Percentiles rank a stretch among this genome's conserved stretches.
These are phyloP conservation scores for Tryphoninae sp. DNA, from an alignment of 2,888 invertebrate genomes.

Conservation along the genomic window DNA sequence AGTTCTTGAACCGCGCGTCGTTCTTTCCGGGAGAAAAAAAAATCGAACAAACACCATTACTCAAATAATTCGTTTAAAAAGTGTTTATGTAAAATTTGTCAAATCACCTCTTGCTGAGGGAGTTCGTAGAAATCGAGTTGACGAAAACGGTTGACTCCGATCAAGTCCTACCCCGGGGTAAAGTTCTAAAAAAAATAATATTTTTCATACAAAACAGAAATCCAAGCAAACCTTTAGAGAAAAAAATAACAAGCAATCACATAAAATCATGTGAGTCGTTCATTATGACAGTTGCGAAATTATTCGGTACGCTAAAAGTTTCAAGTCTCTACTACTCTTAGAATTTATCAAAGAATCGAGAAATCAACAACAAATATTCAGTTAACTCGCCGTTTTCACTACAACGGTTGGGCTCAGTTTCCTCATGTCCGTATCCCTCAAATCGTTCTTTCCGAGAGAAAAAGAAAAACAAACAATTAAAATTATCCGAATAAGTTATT, in stretches of 20 bases:
- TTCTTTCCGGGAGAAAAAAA: constrained; percentile 5
- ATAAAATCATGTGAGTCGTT: background rate
- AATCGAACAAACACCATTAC: background rate
- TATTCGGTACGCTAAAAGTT: too few species aligned
- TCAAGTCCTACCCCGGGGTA: too few species aligned
- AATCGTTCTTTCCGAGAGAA: background rate
- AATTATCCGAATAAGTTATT: too few species aligned
- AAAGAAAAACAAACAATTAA: background rate
- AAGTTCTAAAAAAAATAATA: too few species aligned
- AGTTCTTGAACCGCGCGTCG: background rate
- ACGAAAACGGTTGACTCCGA: too few species aligned
- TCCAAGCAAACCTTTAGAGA: too few species aligned
- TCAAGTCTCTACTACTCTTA: too few species aligned
- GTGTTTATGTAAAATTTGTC: constrained; percentile 35
- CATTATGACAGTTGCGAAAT: background rate
- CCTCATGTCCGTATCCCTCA: constrained; percentile 16
- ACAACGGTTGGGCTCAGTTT: constrained; percentile 33
- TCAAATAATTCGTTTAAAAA: background rate
- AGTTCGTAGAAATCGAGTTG: too few species aligned
- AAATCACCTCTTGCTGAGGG: constrained; percentile 29
- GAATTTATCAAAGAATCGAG: too few species aligned
- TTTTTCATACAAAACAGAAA: too few species aligned
- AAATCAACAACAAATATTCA: background rate
- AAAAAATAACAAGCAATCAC: too few species aligned
- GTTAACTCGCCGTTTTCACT: constrained; percentile 22